Evolutionary conservation across 2,888 invertebrate genomes (phyloP).

Genomic region (Melanargia galathea): DNA sequence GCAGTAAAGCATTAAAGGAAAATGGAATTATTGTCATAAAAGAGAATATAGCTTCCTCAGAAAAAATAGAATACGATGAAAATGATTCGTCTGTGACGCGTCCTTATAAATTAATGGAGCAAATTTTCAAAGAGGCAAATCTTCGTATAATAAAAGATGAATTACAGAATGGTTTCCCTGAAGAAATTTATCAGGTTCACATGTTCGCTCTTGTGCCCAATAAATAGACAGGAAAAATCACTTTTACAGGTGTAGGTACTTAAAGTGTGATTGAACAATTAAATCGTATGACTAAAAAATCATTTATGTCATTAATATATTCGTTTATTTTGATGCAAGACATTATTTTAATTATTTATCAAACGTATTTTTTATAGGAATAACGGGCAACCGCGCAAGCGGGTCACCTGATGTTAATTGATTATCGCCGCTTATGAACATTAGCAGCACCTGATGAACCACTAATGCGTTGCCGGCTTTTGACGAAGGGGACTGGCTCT

Average conservation of each 20-base stretch:
- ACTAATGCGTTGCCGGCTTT: no score
- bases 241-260: no score
- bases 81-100: conserved; percentile 95
- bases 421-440: no score
- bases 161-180: conserved; percentile 92
- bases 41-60: conserved; percentile 89
- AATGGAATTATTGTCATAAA: conserved; percentile 65
- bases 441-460: no score
- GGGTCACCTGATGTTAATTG: no score
- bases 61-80: conserved; percentile 87
- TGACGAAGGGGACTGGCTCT: no score
- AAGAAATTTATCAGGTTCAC: conserved; percentile 92
- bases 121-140: conserved; percentile 86
- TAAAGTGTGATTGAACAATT: conserved; percentile 15
- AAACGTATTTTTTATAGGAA: no score
- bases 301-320: no score
- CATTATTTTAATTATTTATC: no score
- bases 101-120: conserved; percentile 83
- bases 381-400: no score
- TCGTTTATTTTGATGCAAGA: no score
- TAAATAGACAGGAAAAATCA: not conserved
- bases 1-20: conserved; percentile 71
- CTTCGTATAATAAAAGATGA: conserved; percentile 85
- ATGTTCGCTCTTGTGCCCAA: conserved; percentile 89
- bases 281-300: no score